phyloP scores from a whole-genome alignment of 2,888 invertebrate species.

The Thelaira solivaga region DNA sequence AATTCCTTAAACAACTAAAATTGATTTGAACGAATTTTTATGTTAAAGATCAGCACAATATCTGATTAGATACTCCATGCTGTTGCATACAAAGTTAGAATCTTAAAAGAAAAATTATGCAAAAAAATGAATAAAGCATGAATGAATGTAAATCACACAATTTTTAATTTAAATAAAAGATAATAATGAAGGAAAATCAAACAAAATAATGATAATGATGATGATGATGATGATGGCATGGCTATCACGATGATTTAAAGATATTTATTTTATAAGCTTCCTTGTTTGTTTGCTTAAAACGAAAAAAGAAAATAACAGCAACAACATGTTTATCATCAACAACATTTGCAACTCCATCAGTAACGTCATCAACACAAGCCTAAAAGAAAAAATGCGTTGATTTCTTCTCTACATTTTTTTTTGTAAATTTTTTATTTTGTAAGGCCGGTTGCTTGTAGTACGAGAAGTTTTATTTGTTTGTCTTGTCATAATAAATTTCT shows the following conservation, averaged over 20 bases:
- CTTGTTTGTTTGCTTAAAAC: constrained; percentile 52
- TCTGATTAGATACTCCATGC: constrained; percentile 62
- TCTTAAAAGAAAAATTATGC: constrained; percentile 12
- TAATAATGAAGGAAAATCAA: background rate
- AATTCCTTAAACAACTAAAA: constrained; percentile 53
- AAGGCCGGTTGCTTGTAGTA: background rate
- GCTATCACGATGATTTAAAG: constrained; percentile 41
- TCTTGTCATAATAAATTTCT: constrained; percentile 66
- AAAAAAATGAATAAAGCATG: constrained; percentile 17
- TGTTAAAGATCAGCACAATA: constrained; percentile 58
- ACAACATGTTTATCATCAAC: constrained; percentile 54
- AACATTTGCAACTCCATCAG: constrained; percentile 48
- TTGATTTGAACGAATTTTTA: constrained; percentile 62
- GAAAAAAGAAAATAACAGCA: constrained; percentile 4
- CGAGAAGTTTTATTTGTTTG: constrained; percentile 57
- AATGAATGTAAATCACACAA: constrained; percentile 43
- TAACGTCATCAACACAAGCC: constrained; percentile 45
- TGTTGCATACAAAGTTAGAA: background rate
- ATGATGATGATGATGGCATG: constrained; percentile 21
- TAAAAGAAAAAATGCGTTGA: constrained; percentile 48
- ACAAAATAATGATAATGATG: constrained; percentile 28
- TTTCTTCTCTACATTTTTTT: constrained; percentile 45
- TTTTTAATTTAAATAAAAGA: background rate
- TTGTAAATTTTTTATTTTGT: constrained; percentile 10
- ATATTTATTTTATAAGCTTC: constrained; percentile 57